A percentile compares a stretch with the other conserved stretches of the same genome.
Conservation (phyloP, 2,797 vertebrate genomes). For the Orestias chungarensis region DNA sequence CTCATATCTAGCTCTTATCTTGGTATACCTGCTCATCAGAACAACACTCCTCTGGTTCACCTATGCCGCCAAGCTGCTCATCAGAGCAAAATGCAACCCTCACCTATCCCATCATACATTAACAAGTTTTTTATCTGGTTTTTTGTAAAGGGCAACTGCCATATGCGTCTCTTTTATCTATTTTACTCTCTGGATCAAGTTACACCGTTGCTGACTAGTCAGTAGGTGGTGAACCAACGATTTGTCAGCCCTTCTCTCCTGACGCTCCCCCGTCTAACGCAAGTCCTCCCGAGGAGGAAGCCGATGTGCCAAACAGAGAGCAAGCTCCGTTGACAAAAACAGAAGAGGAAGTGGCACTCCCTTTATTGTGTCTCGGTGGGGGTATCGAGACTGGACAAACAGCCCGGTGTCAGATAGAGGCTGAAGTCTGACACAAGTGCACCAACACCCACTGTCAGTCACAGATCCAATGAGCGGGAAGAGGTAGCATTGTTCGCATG, state of each 20-base stretch:
- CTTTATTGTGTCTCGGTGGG: slow-evolving; percentile 85
- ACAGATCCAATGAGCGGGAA: slow-evolving; percentile 77
- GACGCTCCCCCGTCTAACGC: slow-evolving; percentile 42
- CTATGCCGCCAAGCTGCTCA: no score
- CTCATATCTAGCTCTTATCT: slow-evolving; percentile 13
- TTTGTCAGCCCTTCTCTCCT: slow-evolving; percentile 60
- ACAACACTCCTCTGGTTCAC: no score
- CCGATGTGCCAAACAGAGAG: slow-evolving; percentile 76
- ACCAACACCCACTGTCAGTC: slow-evolving; percentile 85
- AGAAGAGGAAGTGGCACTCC: slow-evolving; percentile 86
- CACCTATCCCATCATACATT: slow-evolving; percentile 47
- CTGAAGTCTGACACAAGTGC: slow-evolving; percentile 82
- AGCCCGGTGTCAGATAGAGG: slow-evolving; percentile 71
- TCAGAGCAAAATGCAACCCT: not conserved
- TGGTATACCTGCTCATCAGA: slow-evolving; percentile 37
- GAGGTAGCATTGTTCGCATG: slow-evolving; percentile 82
- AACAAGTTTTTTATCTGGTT: slow-evolving; percentile 58
- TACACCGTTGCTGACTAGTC: slow-evolving; percentile 55
- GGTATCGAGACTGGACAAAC: slow-evolving; percentile 80
- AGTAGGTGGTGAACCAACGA: slow-evolving; percentile 39
- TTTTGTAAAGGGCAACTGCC: slow-evolving; percentile 54
- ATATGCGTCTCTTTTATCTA: slow-evolving; percentile 66
- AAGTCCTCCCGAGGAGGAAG: slow-evolving; percentile 78
- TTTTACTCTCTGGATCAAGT: slow-evolving; percentile 49
- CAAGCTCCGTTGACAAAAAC: slow-evolving; percentile 82